phyloP scores from a whole-genome alignment of 2,797 vertebrate species.

The Thamnophis elegans region DNA sequence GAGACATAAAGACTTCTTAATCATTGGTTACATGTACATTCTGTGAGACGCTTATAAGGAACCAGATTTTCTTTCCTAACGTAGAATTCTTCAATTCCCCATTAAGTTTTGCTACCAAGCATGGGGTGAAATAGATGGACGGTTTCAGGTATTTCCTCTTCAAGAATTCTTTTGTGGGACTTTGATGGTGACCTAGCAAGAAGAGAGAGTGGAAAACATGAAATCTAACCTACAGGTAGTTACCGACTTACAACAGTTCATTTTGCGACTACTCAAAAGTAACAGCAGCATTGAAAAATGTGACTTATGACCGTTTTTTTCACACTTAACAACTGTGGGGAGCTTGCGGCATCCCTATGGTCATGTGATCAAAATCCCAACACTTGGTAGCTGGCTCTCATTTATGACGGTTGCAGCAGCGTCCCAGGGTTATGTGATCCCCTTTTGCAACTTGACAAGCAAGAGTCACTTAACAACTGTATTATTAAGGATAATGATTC shows the following conservation, averaged over 20 bases:
- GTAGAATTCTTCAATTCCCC: not conserved
- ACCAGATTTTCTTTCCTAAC: not conserved
- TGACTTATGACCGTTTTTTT: not conserved
- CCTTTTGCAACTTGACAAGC: not conserved
- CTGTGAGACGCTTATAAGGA: slow-evolving; percentile 1
- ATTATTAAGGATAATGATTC: not conserved
- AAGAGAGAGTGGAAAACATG: not conserved
- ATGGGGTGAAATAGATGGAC: not conserved
- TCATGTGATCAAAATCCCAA: not conserved
- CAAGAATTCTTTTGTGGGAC: slow-evolving; percentile 93
- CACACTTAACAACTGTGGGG: not conserved
- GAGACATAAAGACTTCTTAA: not conserved
- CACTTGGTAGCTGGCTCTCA: not conserved
- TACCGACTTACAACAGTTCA: not conserved
- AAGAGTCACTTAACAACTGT: not conserved
- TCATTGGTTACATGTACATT: accelerated
- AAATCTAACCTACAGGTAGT: not conserved
- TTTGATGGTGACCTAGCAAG: slow-evolving; percentile 84
- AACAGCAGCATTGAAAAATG: not conserved
- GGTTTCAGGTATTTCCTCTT: not conserved
- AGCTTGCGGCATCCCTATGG: not conserved
- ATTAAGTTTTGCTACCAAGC: not conserved
- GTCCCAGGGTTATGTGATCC: too few relatives aligned
- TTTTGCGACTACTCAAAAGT: not conserved
- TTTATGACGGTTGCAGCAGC: not conserved